A percentile compares a stretch with the other conserved stretches of the same genome.
Evolutionary conservation across 2,113 vertebrate genomes (phyloP).

Genomic region (Gnathonemus echidnorhynchus): DNA sequence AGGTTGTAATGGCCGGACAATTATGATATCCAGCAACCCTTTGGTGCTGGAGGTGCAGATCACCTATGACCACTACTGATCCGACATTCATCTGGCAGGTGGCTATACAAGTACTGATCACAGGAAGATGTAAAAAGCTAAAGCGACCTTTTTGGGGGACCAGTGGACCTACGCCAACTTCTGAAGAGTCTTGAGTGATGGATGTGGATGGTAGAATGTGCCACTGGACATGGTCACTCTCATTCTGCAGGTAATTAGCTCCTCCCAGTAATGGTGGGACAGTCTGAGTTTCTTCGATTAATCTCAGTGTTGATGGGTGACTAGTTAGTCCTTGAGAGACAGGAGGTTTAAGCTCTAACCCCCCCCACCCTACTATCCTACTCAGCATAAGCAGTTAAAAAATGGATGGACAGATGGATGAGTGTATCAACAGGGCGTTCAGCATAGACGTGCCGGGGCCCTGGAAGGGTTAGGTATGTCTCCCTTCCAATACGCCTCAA

Average conservation of each 20-base stretch:
- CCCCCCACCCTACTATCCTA: background rate
- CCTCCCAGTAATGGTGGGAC: slow-evolving; percentile 18
- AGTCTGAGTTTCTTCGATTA: background rate
- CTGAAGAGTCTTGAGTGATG: background rate
- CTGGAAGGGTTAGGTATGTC: background rate
- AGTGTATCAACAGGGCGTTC: background rate
- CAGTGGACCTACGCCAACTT: background rate
- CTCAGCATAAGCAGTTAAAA: background rate
- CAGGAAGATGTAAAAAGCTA: background rate
- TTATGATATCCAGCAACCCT: background rate
- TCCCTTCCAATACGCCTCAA: background rate
- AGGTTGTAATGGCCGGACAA: background rate
- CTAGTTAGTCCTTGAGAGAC: slow-evolving; percentile 34
- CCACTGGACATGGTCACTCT: slow-evolving; percentile 17
- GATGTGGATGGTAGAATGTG: background rate
- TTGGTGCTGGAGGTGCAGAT: background rate
- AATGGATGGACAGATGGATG: background rate
- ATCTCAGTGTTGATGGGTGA: slow-evolving; percentile 26
- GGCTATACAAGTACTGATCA: background rate
- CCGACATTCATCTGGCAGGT: background rate
- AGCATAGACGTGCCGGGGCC: background rate
- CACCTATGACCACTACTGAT: background rate
- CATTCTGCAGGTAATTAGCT: slow-evolving; percentile 40
- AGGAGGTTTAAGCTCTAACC: background rate
- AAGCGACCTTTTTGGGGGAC: background rate